These are phyloP conservation scores for Armadillidium nasatum DNA, from an alignment of 1,140 invertebrate genomes.

Conservation along the genomic window DNA sequence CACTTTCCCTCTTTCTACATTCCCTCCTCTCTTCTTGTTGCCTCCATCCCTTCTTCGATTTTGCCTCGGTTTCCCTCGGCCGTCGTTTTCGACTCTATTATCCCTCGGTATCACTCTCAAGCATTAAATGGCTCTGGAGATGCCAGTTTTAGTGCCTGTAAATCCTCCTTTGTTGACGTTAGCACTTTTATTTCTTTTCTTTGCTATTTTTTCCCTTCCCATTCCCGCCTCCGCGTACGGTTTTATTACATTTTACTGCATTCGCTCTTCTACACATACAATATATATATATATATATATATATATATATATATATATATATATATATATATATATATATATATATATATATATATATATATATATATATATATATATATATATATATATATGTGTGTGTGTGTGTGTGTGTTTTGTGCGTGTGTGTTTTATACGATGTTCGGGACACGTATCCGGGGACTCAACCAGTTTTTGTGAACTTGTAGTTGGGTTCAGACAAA, in stretches of 20 bases:
- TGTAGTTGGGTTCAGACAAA: no score
- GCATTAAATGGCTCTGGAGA: constrained; percentile 1
- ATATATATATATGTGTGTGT: neutral
- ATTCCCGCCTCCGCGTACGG: neutral
- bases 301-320: constrained; percentile 14
- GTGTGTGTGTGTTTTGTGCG: no score
- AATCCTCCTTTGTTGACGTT: constrained; percentile 3
- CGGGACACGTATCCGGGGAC: no score
- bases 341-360: constrained; percentile 17
- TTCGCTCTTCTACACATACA: neutral
- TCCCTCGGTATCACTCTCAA: neutral
- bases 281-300: neutral
- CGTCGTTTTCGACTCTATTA: neutral
- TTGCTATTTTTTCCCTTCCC: neutral
- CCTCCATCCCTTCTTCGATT: no score
- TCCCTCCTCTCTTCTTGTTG: no score
- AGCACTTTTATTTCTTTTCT: neutral
- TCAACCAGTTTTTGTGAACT: no score
- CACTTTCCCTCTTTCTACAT: no score
- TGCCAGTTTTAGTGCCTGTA: constrained; percentile 9
- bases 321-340: constrained; percentile 17
- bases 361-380: constrained; percentile 9
- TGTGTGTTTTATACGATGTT: no score
- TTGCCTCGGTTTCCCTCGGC: neutral
- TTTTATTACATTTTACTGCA: neutral